These are phyloP conservation scores for Ophioninae sp. DNA, from an alignment of 2,888 invertebrate genomes.

Conservation along the genomic window DNA sequence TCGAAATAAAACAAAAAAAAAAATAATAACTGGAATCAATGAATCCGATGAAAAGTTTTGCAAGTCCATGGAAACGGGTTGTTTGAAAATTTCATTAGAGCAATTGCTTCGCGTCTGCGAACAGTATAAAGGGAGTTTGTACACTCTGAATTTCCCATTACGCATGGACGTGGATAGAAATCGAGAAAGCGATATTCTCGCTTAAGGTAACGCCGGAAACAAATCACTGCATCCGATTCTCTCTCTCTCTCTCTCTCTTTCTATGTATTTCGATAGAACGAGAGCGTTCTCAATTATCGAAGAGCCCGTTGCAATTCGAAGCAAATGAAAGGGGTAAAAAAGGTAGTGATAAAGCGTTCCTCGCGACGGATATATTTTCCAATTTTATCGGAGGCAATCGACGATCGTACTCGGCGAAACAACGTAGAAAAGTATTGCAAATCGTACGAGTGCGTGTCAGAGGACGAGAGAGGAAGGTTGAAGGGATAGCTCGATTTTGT, in stretches of 20 bases:
- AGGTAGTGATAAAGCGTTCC: slow-evolving; percentile 38
- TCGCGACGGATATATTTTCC: slow-evolving; percentile 60
- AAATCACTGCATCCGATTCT: slow-evolving; percentile 51
- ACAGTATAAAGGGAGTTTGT: slow-evolving; percentile 1
- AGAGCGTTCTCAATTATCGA: slow-evolving; percentile 60
- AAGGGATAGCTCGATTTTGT: slow-evolving; percentile 8
- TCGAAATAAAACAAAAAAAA: too few relatives aligned
- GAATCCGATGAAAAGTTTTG: slow-evolving; percentile 5
- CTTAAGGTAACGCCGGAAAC: slow-evolving; percentile 49
- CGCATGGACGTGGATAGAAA: slow-evolving; percentile 8
- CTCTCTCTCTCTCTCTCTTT: background rate
- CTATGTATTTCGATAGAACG: slow-evolving; percentile 3
- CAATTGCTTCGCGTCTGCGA: background rate
- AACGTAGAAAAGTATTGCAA: slow-evolving; percentile 20
- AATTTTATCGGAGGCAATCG: slow-evolving; percentile 65
- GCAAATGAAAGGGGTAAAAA: slow-evolving; percentile 54
- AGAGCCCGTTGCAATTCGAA: slow-evolving; percentile 57
- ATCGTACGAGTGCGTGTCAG: slow-evolving; percentile 11
- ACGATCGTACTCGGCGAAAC: slow-evolving; percentile 41
- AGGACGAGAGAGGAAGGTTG: slow-evolving; percentile 3
- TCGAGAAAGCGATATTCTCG: slow-evolving; percentile 42
- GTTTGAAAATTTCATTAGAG: slow-evolving; percentile 25
- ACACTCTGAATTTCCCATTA: slow-evolving; percentile 6
- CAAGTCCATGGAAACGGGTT: background rate
- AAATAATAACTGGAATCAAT: background rate